Evolutionary conservation across 2,113 vertebrate genomes (phyloP).

Genomic region (Plecturocebus donacophilus): DNA sequence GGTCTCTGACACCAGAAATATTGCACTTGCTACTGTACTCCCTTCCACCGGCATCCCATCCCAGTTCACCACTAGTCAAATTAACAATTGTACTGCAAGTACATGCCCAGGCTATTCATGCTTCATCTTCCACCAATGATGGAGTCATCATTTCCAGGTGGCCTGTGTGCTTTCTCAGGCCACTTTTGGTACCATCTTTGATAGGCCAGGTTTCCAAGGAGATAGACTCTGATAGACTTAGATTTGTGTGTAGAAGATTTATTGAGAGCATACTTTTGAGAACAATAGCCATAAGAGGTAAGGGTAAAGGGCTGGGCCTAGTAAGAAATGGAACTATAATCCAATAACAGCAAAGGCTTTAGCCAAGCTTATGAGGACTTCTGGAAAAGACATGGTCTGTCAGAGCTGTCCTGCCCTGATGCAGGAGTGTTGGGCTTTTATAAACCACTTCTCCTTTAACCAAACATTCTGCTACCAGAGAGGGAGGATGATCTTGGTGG

Average conservation of each 20-base stretch:
- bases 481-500: background rate
- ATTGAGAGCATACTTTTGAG: background rate
- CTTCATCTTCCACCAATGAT: background rate
- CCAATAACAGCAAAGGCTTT: background rate
- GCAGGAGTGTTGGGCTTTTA: background rate
- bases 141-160: background rate
- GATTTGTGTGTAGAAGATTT: background rate
- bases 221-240: constrained; percentile 7
- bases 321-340: background rate
- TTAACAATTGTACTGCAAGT: background rate
- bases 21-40: background rate
- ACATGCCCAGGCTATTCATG: background rate
- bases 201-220: constrained; percentile 34
- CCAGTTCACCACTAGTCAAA: background rate
- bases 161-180: background rate
- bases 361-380: background rate
- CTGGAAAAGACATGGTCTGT: background rate
- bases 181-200: background rate
- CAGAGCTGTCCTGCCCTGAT: background rate
- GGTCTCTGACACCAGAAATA: background rate
- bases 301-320: background rate
- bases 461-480: background rate
- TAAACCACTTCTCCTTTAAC: background rate
- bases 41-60: background rate
- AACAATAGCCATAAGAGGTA: background rate